These are phyloP conservation scores for Encarsia formosa DNA, from an alignment of 2,888 invertebrate species.

Conservation along the genomic window DNA sequence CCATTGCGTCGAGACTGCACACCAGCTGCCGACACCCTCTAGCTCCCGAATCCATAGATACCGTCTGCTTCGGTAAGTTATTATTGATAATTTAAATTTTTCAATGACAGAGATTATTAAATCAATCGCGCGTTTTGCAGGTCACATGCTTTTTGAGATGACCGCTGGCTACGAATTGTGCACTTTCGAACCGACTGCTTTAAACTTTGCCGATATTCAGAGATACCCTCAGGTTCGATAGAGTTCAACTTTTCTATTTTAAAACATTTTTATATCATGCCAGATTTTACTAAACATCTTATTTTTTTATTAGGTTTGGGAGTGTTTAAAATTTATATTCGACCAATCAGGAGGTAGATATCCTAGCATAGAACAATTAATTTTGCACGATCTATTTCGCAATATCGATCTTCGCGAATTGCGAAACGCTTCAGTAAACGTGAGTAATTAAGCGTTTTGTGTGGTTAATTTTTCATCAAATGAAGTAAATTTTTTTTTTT, in stretches of 20 bases:
- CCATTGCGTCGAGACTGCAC: slow-evolving; percentile 53
- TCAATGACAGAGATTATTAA: not conserved
- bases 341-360: slow-evolving; percentile 60
- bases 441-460: slow-evolving; percentile 47
- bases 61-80: slow-evolving; percentile 67
- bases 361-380: slow-evolving; percentile 74
- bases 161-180: slow-evolving; percentile 79
- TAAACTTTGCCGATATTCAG: slow-evolving; percentile 67
- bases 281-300: not conserved
- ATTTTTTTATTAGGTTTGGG: slow-evolving; percentile 60
- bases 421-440: slow-evolving; percentile 75
- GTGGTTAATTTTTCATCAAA: not conserved
- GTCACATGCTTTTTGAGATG: slow-evolving; percentile 87
- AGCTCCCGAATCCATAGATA: slow-evolving; percentile 57
- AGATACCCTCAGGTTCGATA: slow-evolving; percentile 66
- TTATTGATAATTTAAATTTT: not conserved
- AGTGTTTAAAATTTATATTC: slow-evolving; percentile 75
- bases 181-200: slow-evolving; percentile 68
- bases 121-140: slow-evolving; percentile 46
- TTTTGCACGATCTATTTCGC: slow-evolving; percentile 79
- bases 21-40: not conserved
- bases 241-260: too few species aligned
- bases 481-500: not conserved
- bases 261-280: too few species aligned
- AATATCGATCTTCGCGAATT: slow-evolving; percentile 86